Conservation (phyloP, 2,797 vertebrate species). For the Eidolon dupreanum region DNA sequence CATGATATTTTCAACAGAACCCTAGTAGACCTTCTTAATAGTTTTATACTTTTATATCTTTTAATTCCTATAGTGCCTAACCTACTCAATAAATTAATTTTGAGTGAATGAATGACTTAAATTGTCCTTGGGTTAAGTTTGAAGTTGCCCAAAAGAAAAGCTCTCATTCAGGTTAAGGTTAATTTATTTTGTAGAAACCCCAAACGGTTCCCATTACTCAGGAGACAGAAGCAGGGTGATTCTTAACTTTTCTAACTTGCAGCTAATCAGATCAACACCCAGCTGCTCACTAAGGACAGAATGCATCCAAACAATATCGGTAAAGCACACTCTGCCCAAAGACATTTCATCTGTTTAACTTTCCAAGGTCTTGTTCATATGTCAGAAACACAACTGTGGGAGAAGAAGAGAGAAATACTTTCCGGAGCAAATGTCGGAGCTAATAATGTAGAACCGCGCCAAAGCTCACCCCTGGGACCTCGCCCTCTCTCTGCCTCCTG, state of each 20-base stretch:
- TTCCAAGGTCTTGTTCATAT: constrained; percentile 53
- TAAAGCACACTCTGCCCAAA: constrained; percentile 47
- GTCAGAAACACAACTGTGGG: constrained; percentile 36
- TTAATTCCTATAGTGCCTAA: constrained; percentile 18
- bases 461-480: neutral
- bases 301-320: constrained; percentile 46
- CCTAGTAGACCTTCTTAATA: neutral
- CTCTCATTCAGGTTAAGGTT: constrained; percentile 21
- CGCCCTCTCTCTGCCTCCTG: neutral
- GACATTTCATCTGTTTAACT: constrained; percentile 62
- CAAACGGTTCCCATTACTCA: neutral
- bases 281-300: constrained; percentile 9
- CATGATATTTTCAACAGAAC: constrained; percentile 21
- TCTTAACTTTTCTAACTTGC: neutral
- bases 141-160: constrained; percentile 42
- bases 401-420: constrained; percentile 10
- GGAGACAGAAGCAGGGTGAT: neutral
- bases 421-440: constrained; percentile 44
- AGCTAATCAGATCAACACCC: constrained; percentile 49
- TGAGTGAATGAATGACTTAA: constrained; percentile 21
- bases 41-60: neutral
- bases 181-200: constrained; percentile 54
- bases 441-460: neutral
- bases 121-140: constrained; percentile 26
- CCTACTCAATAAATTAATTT: constrained; percentile 9